Base-by-base conservation (phyloP, 1,140 invertebrate genomes). In the Calliphora vicina region DNA sequence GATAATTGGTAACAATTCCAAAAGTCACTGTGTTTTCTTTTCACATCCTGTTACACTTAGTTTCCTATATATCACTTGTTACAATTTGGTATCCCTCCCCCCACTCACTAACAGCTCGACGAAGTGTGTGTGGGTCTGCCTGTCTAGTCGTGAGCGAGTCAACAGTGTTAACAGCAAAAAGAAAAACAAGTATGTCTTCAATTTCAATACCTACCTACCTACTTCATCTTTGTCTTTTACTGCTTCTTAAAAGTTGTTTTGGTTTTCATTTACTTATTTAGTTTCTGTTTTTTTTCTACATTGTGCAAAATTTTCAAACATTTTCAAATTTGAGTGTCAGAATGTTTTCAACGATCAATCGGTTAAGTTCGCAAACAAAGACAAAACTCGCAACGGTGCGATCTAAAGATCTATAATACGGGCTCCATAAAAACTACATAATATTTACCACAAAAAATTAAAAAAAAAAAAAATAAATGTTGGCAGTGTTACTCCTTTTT, bases 261-360 rank as follows among this genome's bases (percentile, higher is more conserved):
- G 61, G 20, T 23, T 67, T 67, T 67, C 8, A 23, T n/a, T n/a
- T n/a, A n/a, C n/a, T n/a, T n/a, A n/a, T n/a, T n/a, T n/a, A n/a
- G n/a, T n/a, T n/a, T n/a, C n/a, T n/a, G 42, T 61, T 67, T 20
- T 23, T 67, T 9, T 4, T 67, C 15, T 43, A 43, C 13, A 43
- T n/a, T 78, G 74, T 78, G 74, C 74, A 78, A 35, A 35, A 43
- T 78, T 78, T 78, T 78, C 74, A 78, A 78, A 78, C 42, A 78
- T 42, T 78, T 78, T 78, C 42, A 10, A 29, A 73, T 73, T 73
- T 29, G 2, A 27, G 72, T 78, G 74, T 85, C 85, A 85, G 85
- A 86, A 87, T 83, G 86, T 82, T 81, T 82, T 86, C 80, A 80
- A 72, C 82, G 81, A 84, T 83, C 67, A 80, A 80, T 80, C 84